Conservation (phyloP, 2,113 vertebrate genomes). For the Perca flavescens region DNA sequence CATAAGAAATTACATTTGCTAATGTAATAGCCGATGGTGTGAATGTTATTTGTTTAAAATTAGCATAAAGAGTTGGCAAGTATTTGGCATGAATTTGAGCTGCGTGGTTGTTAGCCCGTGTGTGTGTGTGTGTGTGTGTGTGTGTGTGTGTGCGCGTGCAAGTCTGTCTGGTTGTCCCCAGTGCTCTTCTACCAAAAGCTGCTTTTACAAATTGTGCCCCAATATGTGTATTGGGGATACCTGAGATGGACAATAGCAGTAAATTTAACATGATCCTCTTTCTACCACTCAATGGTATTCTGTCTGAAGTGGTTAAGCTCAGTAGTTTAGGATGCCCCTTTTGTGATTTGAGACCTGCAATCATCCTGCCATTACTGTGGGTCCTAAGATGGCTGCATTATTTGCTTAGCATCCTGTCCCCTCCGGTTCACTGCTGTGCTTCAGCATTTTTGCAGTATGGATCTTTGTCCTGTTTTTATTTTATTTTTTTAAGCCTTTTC, state of each 20-base stretch:
- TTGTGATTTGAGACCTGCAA: slow-evolving; percentile 51
- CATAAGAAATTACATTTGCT: slow-evolving; percentile 86
- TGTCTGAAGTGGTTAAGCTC: slow-evolving; percentile 55
- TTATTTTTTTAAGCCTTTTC: slow-evolving; percentile 55
- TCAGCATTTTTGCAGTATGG: slow-evolving; percentile 63
- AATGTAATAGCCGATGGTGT: slow-evolving; percentile 88
- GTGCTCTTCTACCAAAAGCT: slow-evolving; percentile 81
- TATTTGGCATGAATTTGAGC: slow-evolving; percentile 21
- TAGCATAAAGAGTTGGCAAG: slow-evolving; percentile 13
- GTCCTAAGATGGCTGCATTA: slow-evolving; percentile 56
- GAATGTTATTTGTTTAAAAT: slow-evolving; percentile 65
- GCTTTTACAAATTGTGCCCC: slow-evolving; percentile 69
- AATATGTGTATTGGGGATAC: slow-evolving; percentile 35
- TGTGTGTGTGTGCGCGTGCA: slow-evolving; percentile 26
- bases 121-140: slow-evolving; percentile 37
- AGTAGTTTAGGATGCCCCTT: slow-evolving; percentile 35
- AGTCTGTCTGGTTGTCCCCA: slow-evolving; percentile 46
- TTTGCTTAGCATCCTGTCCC: slow-evolving; percentile 47
- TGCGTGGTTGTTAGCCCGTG: slow-evolving; percentile 24
- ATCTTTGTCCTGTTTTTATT: slow-evolving; percentile 52
- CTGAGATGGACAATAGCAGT: slow-evolving; percentile 57
- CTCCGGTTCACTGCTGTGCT: slow-evolving; percentile 61
- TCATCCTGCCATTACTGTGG: slow-evolving; percentile 69
- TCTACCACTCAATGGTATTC: slow-evolving; percentile 28
- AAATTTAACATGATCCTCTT: slow-evolving; percentile 29